These are phyloP conservation scores for Pristis pectinata DNA, from an alignment of 2,797 vertebrate genomes.

Conservation along the genomic window DNA sequence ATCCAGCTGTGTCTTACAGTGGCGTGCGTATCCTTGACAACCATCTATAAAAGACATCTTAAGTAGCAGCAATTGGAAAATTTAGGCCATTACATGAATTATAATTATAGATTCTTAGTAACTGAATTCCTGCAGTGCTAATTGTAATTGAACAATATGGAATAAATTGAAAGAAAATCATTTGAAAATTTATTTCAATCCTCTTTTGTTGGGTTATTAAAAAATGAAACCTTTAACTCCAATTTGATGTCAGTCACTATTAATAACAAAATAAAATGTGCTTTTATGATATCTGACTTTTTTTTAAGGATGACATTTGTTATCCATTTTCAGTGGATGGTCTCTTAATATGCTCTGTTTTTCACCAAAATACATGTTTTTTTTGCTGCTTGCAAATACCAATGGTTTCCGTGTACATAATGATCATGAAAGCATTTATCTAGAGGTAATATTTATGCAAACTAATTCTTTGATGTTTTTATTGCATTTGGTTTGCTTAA, in stretches of 20 bases:
- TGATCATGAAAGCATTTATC: too few relatives aligned
- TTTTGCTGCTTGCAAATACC: too few relatives aligned
- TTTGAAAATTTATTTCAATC: neutral
- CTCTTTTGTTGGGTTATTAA: neutral
- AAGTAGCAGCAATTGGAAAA: slow-evolving; percentile 1
- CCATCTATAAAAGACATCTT: slow-evolving; percentile 22
- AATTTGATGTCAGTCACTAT: neutral
- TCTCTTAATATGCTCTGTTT: neutral
- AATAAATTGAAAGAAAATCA: slow-evolving; percentile 17
- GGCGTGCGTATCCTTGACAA: slow-evolving; percentile 22
- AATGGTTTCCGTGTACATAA: too few relatives aligned
- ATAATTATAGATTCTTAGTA: slow-evolving; percentile 9
- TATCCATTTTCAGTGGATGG: neutral
- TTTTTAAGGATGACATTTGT: neutral
- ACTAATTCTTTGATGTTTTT: neutral
- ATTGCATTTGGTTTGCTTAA: neutral
- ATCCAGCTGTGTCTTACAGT: neutral
- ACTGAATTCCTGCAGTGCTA: neutral
- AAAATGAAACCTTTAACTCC: neutral
- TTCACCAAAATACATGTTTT: neutral
- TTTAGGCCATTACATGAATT: neutral
- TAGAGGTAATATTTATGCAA: neutral
- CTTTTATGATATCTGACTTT: neutral
- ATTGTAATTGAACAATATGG: neutral
- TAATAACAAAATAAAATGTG: neutral